Base-by-base conservation (phyloP, 2,888 invertebrate species). In the Abrostola triplasia region DNA sequence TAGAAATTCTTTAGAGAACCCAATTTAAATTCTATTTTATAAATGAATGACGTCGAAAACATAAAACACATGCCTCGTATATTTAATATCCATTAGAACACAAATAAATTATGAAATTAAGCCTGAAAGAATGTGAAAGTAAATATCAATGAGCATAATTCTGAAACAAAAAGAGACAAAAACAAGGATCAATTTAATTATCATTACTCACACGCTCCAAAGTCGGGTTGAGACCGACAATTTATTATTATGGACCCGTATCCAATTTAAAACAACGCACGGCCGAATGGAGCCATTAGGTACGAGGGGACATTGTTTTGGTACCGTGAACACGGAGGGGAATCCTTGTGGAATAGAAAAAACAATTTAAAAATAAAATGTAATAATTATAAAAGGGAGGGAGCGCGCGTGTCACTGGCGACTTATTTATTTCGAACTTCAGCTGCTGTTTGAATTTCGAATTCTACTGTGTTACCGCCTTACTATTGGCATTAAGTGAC, bases 311-410 rank as follows among this genome's bases (percentile, higher is more conserved):
- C 89, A 92, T 92, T 92, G 92, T 93, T 93, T 93, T 91, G 87
- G 85, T 87, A 89, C 83, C 82, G 82, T 84, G 84, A 89, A 89
- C 86, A 89, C 86, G 87, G 88, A 90, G 93, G 93, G 92, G 92
- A 92, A 92, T 91, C 89, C 87, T 89, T 88, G 90, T 88, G 91
- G 88, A 90, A 84, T 73, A 91, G 92, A 94, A 94, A 94, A 94
- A 94, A 94, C 92, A 92, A 92, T 94, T 94, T 93, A 94, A 94
- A 94, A 94, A 94, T 94, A 94, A 94, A 94, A 94, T 92, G 93
- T 88, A 94, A 91, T 93, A 92, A 93, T 94, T 93, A 92, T 91
- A 90, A 92, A 92, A 91, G 89, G 89, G 92, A 92, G 92, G 92
- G 92, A 85, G 90, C 86, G 90, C 93, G 92, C 94, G 94, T 93